phyloP scores from a whole-genome alignment of 2,113 vertebrate genomes.

The Gallinago undulata region DNA sequence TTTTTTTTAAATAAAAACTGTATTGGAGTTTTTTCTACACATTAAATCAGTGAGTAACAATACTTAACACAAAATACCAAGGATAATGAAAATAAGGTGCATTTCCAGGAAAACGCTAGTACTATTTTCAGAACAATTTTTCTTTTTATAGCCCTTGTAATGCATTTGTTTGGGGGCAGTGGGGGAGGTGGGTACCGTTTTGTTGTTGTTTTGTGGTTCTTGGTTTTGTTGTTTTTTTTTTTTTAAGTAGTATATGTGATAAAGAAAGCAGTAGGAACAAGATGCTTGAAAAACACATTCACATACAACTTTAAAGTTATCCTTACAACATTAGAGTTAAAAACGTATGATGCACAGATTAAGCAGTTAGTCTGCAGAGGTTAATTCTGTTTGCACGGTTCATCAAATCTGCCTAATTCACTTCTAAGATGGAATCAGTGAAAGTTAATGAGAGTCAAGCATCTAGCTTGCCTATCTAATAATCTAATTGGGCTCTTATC shows the following conservation, averaged over 20 bases:
- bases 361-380: not conserved
- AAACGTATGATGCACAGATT: not conserved
- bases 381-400: constrained; percentile 50
- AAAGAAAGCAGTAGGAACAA: not conserved
- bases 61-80: not conserved
- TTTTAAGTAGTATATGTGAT: not conserved
- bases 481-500: constrained; percentile 55
- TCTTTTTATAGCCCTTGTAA: not conserved
- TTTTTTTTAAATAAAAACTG: not conserved
- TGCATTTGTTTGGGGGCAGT: rapidly evolving
- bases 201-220: not conserved
- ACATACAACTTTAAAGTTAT: not conserved
- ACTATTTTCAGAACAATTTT: not conserved
- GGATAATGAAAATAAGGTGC: not conserved
- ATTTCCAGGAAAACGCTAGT: not conserved
- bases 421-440: constrained; percentile 25
- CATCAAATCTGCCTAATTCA: constrained; percentile 43
- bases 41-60: not conserved
- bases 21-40: not conserved
- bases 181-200: no score
- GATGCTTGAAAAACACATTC: not conserved
- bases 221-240: not conserved
- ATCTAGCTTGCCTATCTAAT: constrained; percentile 21
- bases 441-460: constrained; percentile 51
- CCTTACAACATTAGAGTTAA: not conserved